These are phyloP conservation scores for Capricornis sumatraensis DNA, from an alignment of 2,113 vertebrate genomes.

Conservation along the genomic window DNA sequence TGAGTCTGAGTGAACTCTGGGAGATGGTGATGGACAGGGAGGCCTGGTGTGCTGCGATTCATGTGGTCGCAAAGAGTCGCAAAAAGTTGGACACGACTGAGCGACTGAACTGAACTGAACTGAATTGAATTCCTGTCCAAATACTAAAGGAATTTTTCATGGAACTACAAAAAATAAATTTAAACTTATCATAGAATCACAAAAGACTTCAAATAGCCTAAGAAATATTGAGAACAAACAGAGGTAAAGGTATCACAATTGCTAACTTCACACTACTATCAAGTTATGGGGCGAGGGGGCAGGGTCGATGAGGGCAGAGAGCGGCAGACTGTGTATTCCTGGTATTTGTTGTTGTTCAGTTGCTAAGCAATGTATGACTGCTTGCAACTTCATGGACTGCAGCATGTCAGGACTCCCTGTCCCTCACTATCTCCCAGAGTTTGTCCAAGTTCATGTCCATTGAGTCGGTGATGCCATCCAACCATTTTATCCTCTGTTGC, in stretches of 20 bases:
- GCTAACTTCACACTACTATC: too few relatives aligned
- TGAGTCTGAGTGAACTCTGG: too few relatives aligned
- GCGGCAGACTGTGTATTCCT: background rate
- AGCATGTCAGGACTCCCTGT: background rate
- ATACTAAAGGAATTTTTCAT: too few relatives aligned
- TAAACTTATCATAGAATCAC: background rate
- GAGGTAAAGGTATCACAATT: background rate
- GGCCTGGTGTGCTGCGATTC: too few relatives aligned
- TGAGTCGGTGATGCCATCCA: background rate
- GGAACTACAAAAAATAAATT: background rate
- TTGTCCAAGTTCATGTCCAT: background rate
- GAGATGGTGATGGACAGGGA: too few relatives aligned
- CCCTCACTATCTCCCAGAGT: background rate
- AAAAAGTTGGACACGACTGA: too few relatives aligned
- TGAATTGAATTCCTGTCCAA: too few relatives aligned
- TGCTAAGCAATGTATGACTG: background rate
- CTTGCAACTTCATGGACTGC: background rate
- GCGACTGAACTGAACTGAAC: too few relatives aligned
- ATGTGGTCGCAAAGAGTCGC: too few relatives aligned
- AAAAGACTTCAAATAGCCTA: background rate
- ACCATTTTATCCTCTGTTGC: background rate
- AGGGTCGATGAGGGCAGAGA: fast-evolving
- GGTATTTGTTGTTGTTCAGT: background rate
- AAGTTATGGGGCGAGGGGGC: fast-evolving
- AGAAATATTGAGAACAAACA: background rate